Conservation (phyloP, 1,140 invertebrate genomes). For the Rhagoletis pomonella region DNA sequence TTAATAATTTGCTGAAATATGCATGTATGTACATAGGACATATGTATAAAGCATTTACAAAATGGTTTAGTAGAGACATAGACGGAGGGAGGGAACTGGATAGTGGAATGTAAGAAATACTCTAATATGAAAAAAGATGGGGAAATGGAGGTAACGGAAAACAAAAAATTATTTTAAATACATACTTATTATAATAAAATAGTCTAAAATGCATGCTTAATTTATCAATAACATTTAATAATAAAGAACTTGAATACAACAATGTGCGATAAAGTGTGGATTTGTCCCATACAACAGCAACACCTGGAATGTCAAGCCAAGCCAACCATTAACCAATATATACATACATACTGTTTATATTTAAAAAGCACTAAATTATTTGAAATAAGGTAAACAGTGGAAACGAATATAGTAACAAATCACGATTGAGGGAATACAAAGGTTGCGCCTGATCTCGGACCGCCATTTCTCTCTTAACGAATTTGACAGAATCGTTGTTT, state of each 20-base stretch:
- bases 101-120: too few relatives aligned
- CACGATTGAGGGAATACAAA: too few relatives aligned
- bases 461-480: too few relatives aligned
- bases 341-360: neutral
- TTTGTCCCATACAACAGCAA: conserved; percentile 22
- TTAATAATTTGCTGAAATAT: too few relatives aligned
- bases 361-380: neutral
- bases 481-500: too few relatives aligned
- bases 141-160: neutral
- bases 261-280: neutral
- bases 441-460: too few relatives aligned
- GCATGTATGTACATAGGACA: too few relatives aligned
- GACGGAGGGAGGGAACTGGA: too few relatives aligned
- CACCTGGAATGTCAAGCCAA: conserved; percentile 22
- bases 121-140: neutral
- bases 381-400: conserved; percentile 57
- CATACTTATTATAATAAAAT: neutral
- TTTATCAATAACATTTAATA: neutral
- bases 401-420: neutral
- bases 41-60: neutral
- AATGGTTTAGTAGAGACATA: too few relatives aligned
- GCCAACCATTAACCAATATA: conserved; percentile 36
- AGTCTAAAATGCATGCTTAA: neutral
- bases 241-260: neutral
- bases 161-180: neutral